Evolutionary conservation across 2,797 vertebrate genomes (phyloP).

Genomic region (Eleutherodactylus coqui): DNA sequence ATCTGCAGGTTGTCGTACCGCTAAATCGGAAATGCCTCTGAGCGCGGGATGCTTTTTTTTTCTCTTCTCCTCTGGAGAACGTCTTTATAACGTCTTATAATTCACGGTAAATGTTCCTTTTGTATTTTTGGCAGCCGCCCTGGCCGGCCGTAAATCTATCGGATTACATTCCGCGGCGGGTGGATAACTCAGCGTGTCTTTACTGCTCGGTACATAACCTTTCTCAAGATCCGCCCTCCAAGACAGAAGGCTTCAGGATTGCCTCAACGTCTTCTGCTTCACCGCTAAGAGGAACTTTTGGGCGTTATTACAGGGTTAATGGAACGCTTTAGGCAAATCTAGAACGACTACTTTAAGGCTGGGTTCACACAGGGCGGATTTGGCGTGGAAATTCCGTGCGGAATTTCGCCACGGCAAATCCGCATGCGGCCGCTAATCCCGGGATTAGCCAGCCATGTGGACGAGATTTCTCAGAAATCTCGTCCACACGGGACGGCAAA

Average conservation of each 20-base stretch:
- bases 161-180: neutral
- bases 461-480: too few relatives aligned
- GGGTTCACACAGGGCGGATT: too few relatives aligned
- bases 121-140: neutral
- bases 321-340: too few relatives aligned
- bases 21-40: neutral
- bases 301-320: neutral
- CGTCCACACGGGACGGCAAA: too few relatives aligned
- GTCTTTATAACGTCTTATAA: constrained; percentile 37
- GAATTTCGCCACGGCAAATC: too few relatives aligned
- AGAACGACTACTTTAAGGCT: too few relatives aligned
- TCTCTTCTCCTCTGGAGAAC: constrained; percentile 13
- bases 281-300: neutral
- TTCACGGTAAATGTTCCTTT: constrained; percentile 19
- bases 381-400: too few relatives aligned
- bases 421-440: too few relatives aligned
- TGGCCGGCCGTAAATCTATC: constrained; percentile 5
- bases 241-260: neutral
- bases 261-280: neutral
- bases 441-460: too few relatives aligned
- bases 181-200: constrained; percentile 15
- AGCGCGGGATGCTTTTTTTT: neutral
- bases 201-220: constrained; percentile 27
- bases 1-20: neutral
- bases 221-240: constrained; percentile 20